phyloP scores from a whole-genome alignment of 2,797 vertebrate genomes.

The Picus viridis region DNA sequence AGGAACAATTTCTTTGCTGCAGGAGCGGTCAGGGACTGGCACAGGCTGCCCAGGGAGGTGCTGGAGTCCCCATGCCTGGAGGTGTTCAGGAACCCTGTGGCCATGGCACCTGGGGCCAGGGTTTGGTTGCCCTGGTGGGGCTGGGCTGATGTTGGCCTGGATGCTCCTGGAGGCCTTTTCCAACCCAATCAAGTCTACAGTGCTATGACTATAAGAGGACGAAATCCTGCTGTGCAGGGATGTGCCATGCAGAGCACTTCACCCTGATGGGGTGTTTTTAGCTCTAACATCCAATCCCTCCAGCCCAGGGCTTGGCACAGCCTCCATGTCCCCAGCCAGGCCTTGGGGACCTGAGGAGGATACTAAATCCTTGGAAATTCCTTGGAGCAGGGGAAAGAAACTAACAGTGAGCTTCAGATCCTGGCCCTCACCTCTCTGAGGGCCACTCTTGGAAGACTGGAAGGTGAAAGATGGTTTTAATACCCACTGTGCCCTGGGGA shows the following conservation, averaged over 20 bases:
- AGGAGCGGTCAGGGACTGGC: no score
- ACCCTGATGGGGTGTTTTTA: constrained; percentile 60
- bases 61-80: no score
- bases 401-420: neutral
- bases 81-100: no score
- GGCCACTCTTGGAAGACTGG: constrained; percentile 55
- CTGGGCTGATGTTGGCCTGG: no score
- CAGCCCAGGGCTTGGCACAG: neutral
- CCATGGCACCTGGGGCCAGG: no score
- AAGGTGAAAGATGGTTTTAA: constrained; percentile 78
- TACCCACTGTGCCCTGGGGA: constrained; percentile 52
- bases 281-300: constrained; percentile 6
- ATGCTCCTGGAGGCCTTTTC: no score
- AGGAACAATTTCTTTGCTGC: no score
- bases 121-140: no score
- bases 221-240: neutral
- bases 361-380: neutral
- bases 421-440: neutral
- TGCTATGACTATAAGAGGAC: constrained; percentile 6
- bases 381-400: neutral
- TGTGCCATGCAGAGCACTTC: constrained; percentile 18
- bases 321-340: neutral
- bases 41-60: no score
- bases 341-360: neutral
- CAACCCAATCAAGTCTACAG: no score